Evolutionary conservation across 1,140 invertebrate species (phyloP).

Genomic region (Drosophila seguyi): DNA sequence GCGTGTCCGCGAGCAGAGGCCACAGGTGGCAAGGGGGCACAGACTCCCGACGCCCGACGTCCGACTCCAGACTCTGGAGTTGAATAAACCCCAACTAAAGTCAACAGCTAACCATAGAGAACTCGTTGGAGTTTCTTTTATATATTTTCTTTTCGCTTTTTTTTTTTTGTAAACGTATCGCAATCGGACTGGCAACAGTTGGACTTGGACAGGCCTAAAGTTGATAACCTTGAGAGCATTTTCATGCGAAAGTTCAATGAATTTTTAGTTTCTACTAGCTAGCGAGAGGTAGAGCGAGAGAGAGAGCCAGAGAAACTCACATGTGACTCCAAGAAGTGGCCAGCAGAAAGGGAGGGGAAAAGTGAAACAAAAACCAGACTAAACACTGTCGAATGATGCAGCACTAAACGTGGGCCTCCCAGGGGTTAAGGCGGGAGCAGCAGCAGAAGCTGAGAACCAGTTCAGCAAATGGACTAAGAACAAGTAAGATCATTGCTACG

Average conservation of each 20-base stretch:
- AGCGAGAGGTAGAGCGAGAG: not conserved
- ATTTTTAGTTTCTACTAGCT: constrained; percentile 82
- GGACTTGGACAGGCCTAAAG: constrained; percentile 79
- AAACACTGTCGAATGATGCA: constrained; percentile 69
- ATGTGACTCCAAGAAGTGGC: constrained; percentile 55
- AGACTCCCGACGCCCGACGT: constrained; percentile 24
- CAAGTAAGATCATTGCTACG: constrained; percentile 21
- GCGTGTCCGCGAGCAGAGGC: constrained; percentile 29
- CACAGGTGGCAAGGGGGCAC: constrained; percentile 44
- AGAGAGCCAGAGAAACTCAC: constrained; percentile 45
- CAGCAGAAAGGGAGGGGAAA: constrained; percentile 52
- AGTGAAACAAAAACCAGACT: constrained; percentile 83
- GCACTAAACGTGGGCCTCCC: constrained; percentile 26
- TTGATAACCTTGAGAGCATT: constrained; percentile 85
- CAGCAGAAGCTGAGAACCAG: constrained; percentile 66
- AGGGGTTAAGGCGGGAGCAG: constrained; percentile 39
- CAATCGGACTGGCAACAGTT: constrained; percentile 49
- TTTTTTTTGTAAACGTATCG: constrained; percentile 39
- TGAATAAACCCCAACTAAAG: constrained; percentile 71
- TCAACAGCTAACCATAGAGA: constrained; percentile 69
- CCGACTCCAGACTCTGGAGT: constrained; percentile 47
- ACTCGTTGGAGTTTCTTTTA: constrained; percentile 49
- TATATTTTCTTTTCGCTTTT: constrained; percentile 43
- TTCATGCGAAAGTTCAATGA: constrained; percentile 85
- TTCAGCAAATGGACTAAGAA: constrained; percentile 74